These are phyloP conservation scores for Ammodytes dubius DNA, from an alignment of 2,113 vertebrate species.

Conservation along the genomic window DNA sequence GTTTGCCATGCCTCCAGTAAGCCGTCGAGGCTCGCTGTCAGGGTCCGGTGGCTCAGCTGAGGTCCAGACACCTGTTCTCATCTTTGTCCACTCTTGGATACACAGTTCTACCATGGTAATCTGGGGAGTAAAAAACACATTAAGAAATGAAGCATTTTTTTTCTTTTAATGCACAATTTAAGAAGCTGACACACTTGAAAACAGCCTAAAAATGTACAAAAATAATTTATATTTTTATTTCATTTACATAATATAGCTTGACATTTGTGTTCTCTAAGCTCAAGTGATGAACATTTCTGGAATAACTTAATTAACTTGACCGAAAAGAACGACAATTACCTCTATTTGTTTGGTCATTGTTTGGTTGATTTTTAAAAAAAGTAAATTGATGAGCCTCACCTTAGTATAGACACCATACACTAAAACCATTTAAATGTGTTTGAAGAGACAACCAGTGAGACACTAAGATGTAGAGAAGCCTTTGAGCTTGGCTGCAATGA, in stretches of 20 bases:
- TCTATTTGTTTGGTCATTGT: background rate
- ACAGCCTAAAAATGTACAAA: background rate
- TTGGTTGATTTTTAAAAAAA: background rate
- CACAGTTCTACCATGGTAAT: slow-evolving; percentile 45
- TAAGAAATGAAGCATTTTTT: background rate
- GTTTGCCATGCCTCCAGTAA: slow-evolving; percentile 36
- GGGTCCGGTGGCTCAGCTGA: slow-evolving; percentile 65
- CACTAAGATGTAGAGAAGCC: background rate
- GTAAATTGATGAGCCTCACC: too few relatives aligned
- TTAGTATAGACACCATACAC: background rate
- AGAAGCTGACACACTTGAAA: background rate
- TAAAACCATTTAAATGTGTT: background rate
- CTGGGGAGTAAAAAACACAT: slow-evolving; percentile 9
- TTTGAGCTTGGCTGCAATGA: slow-evolving; percentile 4
- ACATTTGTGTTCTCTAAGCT: background rate
- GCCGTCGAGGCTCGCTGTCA: background rate
- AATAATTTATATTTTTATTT: background rate
- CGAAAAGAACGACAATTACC: background rate
- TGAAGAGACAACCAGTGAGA: background rate
- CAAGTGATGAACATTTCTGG: background rate
- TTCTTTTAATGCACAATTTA: too few relatives aligned
- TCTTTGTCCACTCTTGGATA: slow-evolving; percentile 39
- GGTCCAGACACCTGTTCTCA: slow-evolving; percentile 46
- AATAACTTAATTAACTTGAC: background rate
- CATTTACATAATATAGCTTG: background rate